Evolutionary conservation across 2,113 vertebrate genomes (phyloP).

Genomic region (Pampusana beccarii): DNA sequence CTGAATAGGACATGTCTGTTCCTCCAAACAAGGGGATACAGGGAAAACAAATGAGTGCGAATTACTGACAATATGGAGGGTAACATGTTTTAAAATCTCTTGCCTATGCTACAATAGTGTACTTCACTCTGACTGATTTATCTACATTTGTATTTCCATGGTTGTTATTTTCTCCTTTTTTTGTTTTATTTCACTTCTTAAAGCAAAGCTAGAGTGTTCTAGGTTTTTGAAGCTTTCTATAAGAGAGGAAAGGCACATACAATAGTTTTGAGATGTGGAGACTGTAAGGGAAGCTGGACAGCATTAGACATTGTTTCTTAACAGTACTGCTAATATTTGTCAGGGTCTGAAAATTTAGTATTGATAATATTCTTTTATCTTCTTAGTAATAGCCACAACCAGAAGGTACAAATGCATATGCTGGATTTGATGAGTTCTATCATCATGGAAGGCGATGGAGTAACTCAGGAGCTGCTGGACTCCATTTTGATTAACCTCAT

Average conservation of each 20-base stretch:
- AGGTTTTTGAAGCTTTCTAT: not conserved
- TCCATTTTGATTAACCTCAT: slow-evolving; percentile 99
- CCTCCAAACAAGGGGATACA: not conserved
- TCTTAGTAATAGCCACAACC: slow-evolving; percentile 97
- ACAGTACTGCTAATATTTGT: not conserved
- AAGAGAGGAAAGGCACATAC: not conserved
- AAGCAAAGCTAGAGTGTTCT: not conserved
- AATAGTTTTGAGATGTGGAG: not conserved
- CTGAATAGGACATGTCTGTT: not conserved
- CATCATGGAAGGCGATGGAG: slow-evolving; percentile 99
- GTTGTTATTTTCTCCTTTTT: not conserved
- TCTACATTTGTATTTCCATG: not conserved
- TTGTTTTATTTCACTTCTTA: not conserved
- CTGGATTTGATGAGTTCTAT: slow-evolving; percentile 99
- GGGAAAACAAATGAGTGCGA: not conserved
- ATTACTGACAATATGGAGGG: not conserved
- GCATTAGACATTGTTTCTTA: not conserved
- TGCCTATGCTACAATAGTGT: not conserved
- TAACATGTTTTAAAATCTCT: not conserved
- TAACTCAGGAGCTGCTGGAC: slow-evolving; percentile 97
- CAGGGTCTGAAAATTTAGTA: not conserved
- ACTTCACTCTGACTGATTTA: not conserved
- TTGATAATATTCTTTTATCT: not conserved
- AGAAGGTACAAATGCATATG: slow-evolving; percentile 99
- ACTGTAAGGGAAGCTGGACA: not conserved